Conservation (phyloP, 2,888 invertebrate genomes). For the Oasisia sp. region DNA sequence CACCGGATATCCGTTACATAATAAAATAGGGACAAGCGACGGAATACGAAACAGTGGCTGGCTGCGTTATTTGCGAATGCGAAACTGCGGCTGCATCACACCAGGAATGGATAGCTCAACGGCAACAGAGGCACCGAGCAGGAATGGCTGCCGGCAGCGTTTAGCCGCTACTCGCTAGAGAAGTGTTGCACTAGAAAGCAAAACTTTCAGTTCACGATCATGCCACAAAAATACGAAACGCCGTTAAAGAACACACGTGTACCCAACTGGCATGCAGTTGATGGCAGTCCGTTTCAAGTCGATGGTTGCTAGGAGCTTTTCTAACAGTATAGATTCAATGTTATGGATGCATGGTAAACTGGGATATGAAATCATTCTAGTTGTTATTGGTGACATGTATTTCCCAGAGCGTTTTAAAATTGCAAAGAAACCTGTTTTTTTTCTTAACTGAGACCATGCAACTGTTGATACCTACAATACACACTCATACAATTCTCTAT, state of each 20-base stretch:
- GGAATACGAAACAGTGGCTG: background rate
- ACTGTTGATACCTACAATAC: no score
- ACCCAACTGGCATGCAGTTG: constrained; percentile 6
- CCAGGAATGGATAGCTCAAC: constrained; percentile 10
- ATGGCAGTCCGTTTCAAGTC: background rate
- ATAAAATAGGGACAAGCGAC: background rate
- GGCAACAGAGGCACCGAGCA: background rate
- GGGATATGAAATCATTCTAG: background rate
- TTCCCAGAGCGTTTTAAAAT: background rate
- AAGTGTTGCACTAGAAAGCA: constrained; percentile 10
- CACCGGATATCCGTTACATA: background rate
- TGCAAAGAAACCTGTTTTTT: background rate
- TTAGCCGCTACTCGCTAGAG: background rate
- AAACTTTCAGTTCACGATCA: background rate
- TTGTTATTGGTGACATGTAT: background rate
- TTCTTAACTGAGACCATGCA: no score
- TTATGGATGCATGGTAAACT: background rate
- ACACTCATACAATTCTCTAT: no score
- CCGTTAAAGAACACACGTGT: background rate
- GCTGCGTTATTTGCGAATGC: background rate
- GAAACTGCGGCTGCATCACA: constrained; percentile 17
- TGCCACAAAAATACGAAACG: constrained; percentile 8
- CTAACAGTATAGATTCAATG: background rate
- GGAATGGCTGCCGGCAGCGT: background rate
- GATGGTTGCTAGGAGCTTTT: background rate